Conservation (phyloP, 2,797 vertebrate genomes). For the Macrochelys suwanniensis region DNA sequence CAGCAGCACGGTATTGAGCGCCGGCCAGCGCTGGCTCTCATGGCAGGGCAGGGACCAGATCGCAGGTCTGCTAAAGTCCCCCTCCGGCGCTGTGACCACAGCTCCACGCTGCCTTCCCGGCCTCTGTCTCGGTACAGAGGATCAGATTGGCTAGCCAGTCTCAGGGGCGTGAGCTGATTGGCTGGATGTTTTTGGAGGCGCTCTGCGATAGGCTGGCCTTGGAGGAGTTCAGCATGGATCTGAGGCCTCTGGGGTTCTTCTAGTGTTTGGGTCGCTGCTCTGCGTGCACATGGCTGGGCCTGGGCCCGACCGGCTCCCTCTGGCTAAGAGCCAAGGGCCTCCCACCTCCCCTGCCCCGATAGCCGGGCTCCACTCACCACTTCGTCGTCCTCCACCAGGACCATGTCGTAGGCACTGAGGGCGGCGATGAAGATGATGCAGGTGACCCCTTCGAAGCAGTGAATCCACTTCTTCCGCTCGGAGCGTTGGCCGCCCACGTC, state of each 20-base stretch:
- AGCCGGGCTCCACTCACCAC: conserved; percentile 85
- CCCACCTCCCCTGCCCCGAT: too few species aligned
- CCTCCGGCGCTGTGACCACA: too few species aligned
- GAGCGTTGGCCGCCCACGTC: conserved; percentile 98
- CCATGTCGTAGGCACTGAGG: conserved; percentile 98
- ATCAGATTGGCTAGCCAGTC: too few species aligned
- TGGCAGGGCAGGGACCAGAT: background rate
- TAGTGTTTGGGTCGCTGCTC: too few species aligned
- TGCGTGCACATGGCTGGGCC: too few species aligned
- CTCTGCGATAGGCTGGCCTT: background rate
- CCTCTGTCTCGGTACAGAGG: too few species aligned
- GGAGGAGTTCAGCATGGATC: background rate
- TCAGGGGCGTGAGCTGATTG: background rate
- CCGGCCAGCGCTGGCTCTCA: too few species aligned
- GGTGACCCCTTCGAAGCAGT: conserved; percentile 98
- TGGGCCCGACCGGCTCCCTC: too few species aligned
- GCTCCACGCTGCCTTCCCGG: background rate
- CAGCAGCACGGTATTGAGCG: too few species aligned
- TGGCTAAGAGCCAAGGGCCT: too few species aligned
- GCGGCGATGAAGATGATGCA: conserved; percentile 99
- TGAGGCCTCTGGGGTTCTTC: background rate
- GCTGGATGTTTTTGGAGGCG: background rate
- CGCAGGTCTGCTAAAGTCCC: too few species aligned
- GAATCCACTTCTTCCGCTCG: conserved; percentile 99
- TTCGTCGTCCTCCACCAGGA: conserved; percentile 98